phyloP scores from a whole-genome alignment of 2,113 vertebrate genomes.

The Phainopepla nitens region DNA sequence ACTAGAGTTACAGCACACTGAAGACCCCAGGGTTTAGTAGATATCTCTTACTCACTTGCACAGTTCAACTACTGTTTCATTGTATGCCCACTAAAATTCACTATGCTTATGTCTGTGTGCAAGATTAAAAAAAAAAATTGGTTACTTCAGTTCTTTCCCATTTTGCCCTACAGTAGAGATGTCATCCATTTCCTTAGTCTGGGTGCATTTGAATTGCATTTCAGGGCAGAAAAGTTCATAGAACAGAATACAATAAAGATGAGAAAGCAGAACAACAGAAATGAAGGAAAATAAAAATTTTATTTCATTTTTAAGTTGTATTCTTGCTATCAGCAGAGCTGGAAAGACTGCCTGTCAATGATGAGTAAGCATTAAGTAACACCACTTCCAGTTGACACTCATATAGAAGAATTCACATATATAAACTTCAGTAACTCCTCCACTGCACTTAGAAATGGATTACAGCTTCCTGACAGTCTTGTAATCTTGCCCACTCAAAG shows the following conservation, averaged over 20 bases:
- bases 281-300: background rate
- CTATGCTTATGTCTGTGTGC: background rate
- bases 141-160: background rate
- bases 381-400: background rate
- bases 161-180: background rate
- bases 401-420: background rate
- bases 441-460: background rate
- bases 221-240: background rate
- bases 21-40: background rate
- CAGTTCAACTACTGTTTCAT: background rate
- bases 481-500: background rate
- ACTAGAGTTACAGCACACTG: background rate
- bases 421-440: background rate
- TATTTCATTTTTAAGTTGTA: background rate
- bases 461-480: background rate
- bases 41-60: background rate
- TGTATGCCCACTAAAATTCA: background rate
- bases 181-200: background rate
- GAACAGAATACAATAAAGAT: background rate
- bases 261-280: background rate
- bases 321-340: background rate
- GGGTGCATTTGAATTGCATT: background rate
- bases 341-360: background rate
- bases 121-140: background rate
- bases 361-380: background rate